These are phyloP conservation scores for Cryptotis parvus DNA, from an alignment of 2,113 vertebrate species.

Conservation along the genomic window DNA sequence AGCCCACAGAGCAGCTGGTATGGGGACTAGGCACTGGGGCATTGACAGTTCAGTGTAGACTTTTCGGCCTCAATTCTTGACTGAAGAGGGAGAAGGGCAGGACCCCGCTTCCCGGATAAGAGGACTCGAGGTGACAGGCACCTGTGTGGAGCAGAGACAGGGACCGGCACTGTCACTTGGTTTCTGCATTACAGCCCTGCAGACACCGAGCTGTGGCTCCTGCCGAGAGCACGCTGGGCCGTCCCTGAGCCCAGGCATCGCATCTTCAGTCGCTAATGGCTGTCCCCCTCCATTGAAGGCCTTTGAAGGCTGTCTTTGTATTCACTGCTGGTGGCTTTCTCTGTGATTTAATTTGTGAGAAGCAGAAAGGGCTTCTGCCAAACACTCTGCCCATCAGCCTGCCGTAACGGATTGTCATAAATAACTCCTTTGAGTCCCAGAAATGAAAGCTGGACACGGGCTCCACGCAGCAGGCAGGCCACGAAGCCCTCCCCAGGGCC, in stretches of 20 bases:
- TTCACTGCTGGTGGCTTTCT: background rate
- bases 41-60: fast-evolving
- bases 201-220: background rate
- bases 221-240: background rate
- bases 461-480: background rate
- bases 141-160: too few relatives aligned
- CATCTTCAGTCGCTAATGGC: background rate
- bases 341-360: slow-evolving; percentile 37
- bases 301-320: background rate
- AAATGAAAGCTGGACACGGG: background rate
- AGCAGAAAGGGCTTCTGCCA: slow-evolving; percentile 21
- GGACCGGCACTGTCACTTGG: background rate
- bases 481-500: background rate
- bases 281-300: background rate
- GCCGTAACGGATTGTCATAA: background rate
- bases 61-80: background rate
- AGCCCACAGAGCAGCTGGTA: background rate
- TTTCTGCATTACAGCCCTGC: background rate
- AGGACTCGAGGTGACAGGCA: background rate
- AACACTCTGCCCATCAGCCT: background rate
- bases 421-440: background rate
- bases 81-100: background rate
- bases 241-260: background rate
- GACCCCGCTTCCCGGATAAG: too few relatives aligned
- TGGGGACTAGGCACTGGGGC: too few relatives aligned